Conservation (phyloP, 2,797 vertebrate genomes). For the Orientallactaga sibirica region DNA sequence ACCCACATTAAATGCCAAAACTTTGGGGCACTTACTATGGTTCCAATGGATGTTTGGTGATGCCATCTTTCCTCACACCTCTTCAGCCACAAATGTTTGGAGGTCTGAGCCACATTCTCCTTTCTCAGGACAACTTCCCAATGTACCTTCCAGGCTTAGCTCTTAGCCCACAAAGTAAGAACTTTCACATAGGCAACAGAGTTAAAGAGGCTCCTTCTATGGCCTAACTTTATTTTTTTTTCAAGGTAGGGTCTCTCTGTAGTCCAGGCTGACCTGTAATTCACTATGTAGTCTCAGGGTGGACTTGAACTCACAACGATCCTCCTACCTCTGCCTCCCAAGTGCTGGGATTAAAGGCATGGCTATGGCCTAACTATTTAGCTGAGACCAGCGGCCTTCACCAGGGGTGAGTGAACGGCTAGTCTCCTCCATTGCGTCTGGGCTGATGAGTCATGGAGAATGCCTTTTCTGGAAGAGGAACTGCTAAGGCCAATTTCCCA, state of each 20-base stretch:
- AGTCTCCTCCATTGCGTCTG: conserved; percentile 54
- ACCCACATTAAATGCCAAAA: not conserved
- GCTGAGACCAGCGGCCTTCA: not conserved
- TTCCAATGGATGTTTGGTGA: not conserved
- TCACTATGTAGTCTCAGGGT: too few relatives aligned
- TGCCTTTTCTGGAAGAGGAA: conserved; percentile 70
- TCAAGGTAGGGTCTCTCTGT: too few relatives aligned
- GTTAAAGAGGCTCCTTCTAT: not conserved
- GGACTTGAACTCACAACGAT: too few relatives aligned
- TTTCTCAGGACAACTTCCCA: not conserved
- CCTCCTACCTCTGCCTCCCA: too few relatives aligned
- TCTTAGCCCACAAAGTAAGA: not conserved
- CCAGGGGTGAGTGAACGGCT: not conserved
- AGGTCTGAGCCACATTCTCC: not conserved
- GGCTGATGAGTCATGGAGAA: not conserved
- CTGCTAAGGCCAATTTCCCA: conserved; percentile 60
- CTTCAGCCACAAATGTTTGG: not conserved
- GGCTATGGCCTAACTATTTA: not conserved
- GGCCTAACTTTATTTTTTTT: not conserved
- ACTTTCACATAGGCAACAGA: not conserved
- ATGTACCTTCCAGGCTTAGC: accelerated
- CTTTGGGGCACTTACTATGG: not conserved
- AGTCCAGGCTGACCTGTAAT: too few relatives aligned
- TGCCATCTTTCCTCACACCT: not conserved
- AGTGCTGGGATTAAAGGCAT: too few relatives aligned